phyloP scores from a whole-genome alignment of 1,140 invertebrate species.

The Hormaphis cornu region DNA sequence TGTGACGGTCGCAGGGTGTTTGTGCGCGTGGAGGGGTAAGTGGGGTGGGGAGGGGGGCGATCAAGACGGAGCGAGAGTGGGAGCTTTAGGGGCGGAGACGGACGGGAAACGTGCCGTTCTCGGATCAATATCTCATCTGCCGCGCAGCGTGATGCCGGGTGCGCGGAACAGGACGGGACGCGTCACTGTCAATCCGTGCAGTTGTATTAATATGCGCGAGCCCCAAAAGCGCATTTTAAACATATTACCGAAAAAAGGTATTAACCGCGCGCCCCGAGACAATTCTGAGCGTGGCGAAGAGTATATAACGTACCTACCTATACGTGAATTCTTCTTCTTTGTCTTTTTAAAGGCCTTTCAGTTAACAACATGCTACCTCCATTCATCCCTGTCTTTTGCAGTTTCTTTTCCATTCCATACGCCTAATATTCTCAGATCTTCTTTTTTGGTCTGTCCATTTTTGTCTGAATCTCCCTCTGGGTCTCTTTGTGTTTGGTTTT shows the following conservation, averaged over 20 bases:
- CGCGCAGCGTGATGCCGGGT: not conserved
- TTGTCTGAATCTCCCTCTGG: too few species aligned
- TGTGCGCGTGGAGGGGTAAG: too few species aligned
- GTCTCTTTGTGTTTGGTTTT: too few species aligned
- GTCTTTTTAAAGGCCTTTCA: not conserved
- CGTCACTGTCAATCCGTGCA: conserved; percentile 14
- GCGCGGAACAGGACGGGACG: not conserved
- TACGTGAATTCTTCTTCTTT: not conserved
- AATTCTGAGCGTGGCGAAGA: not conserved
- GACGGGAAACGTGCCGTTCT: not conserved
- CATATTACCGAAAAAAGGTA: too few species aligned
- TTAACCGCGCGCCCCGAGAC: not conserved
- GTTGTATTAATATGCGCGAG: conserved; percentile 4
- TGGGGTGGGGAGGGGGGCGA: too few species aligned
- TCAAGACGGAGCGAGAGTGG: too few species aligned
- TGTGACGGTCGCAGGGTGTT: too few species aligned
- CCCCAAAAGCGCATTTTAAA: not conserved
- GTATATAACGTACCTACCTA: not conserved
- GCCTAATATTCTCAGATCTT: too few species aligned
- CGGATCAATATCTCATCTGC: conserved; percentile 29
- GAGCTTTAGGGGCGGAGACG: not conserved
- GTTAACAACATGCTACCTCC: not conserved
- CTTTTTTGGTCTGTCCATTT: too few species aligned
- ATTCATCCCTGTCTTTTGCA: not conserved
- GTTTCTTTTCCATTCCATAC: too few species aligned